A percentile compares a stretch with the other conserved stretches of the same genome.
phyloP scores from a whole-genome alignment of 2,797 vertebrate species.

The Scolopax bukidnonensis region DNA sequence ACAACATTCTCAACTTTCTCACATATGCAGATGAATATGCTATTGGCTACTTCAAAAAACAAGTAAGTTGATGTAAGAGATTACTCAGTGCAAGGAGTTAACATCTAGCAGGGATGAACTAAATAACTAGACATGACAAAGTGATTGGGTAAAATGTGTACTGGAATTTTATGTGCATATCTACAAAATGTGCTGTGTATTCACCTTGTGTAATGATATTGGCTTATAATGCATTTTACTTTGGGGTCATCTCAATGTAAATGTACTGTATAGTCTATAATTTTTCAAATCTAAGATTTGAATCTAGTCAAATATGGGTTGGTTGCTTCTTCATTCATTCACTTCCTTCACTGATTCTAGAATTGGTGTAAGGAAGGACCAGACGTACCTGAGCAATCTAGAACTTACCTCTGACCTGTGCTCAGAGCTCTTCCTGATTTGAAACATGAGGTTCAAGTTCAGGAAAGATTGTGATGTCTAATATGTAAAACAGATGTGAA shows the following conservation, averaged over 20 bases:
- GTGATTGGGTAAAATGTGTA: background rate
- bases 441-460: background rate
- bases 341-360: background rate
- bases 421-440: background rate
- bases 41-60: conserved; percentile 99
- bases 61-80: conserved; percentile 78
- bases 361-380: background rate
- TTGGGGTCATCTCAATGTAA: background rate
- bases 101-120: background rate
- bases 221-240: background rate
- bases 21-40: conserved; percentile 98
- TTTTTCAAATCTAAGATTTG: background rate
- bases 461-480: background rate
- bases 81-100: background rate
- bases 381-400: background rate
- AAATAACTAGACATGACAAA: background rate
- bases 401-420: background rate
- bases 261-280: background rate
- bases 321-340: background rate
- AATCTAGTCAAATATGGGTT: background rate
- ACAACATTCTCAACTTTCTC: conserved; percentile 96
- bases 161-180: background rate
- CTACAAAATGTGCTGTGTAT: background rate
- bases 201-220: background rate
- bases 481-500: background rate